These are phyloP conservation scores for Leucosticte australis DNA, from an alignment of 2,113 vertebrate species.

Conservation along the genomic window DNA sequence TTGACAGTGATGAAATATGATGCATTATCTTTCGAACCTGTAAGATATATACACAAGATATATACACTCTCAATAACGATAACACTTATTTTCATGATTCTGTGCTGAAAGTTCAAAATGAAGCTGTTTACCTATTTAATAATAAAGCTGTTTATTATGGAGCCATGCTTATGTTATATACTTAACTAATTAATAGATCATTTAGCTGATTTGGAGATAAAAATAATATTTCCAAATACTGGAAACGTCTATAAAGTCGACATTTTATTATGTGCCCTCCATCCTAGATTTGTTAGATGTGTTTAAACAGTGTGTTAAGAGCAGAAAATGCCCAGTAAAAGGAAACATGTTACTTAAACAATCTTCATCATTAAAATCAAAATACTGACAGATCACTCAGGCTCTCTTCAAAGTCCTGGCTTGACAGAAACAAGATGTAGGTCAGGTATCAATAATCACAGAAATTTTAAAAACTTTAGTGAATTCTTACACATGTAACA, in stretches of 20 bases:
- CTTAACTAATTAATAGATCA: neutral
- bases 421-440: neutral
- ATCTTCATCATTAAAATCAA: neutral
- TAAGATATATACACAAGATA: neutral
- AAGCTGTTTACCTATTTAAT: neutral
- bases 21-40: neutral
- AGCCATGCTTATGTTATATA: neutral
- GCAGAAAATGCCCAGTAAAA: neutral
- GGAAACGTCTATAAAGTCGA: neutral
- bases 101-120: neutral
- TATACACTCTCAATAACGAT: neutral
- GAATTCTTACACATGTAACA: neutral
- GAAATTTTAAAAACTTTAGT: neutral
- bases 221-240: neutral
- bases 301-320: neutral
- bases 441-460: neutral
- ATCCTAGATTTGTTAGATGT: neutral
- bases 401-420: neutral
- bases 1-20: neutral
- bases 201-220: neutral
- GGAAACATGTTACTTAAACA: neutral
- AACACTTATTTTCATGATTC: neutral
- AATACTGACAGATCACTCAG: neutral
- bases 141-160: neutral
- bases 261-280: neutral